phyloP scores from a whole-genome alignment of 1,140 invertebrate genomes.

The Drosophila bifasciata region DNA sequence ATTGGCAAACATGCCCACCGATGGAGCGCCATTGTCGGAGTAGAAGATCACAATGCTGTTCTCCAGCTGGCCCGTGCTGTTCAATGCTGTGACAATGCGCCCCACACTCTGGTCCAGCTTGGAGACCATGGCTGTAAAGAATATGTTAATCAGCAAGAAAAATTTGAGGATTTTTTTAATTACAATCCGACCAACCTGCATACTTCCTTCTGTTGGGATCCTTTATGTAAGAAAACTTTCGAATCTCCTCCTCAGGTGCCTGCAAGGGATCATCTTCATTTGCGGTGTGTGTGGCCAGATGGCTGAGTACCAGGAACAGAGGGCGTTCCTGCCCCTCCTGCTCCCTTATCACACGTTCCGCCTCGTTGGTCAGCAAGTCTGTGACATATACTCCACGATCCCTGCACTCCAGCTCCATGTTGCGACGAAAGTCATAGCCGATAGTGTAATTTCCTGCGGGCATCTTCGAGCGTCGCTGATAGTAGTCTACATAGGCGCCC shows the following conservation, averaged over 20 bases:
- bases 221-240: slow-evolving; percentile 89
- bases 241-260: slow-evolving; percentile 90
- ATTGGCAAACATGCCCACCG: slow-evolving; percentile 89
- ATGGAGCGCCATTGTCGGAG: slow-evolving; percentile 91
- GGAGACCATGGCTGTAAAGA: slow-evolving; percentile 91
- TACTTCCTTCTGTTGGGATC: slow-evolving; percentile 90
- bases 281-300: slow-evolving; percentile 91
- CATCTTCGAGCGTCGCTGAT: slow-evolving; percentile 88
- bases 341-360: slow-evolving; percentile 88
- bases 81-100: slow-evolving; percentile 89
- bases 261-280: slow-evolving; percentile 89
- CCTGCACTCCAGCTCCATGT: slow-evolving; percentile 86
- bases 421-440: slow-evolving; percentile 90
- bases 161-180: background rate
- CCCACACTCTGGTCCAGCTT: slow-evolving; percentile 94
- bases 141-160: background rate
- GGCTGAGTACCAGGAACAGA: slow-evolving; percentile 91
- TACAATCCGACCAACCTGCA: slow-evolving; percentile 86
- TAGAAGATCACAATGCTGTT: slow-evolving; percentile 90
- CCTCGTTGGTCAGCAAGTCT: slow-evolving; percentile 90
- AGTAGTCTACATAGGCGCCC: slow-evolving; percentile 93
- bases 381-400: slow-evolving; percentile 89
- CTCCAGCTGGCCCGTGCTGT: slow-evolving; percentile 87
- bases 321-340: slow-evolving; percentile 87
- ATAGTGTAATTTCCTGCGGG: slow-evolving; percentile 84